phyloP scores from a whole-genome alignment of 2,797 vertebrate genomes.

The Mus caroli region DNA sequence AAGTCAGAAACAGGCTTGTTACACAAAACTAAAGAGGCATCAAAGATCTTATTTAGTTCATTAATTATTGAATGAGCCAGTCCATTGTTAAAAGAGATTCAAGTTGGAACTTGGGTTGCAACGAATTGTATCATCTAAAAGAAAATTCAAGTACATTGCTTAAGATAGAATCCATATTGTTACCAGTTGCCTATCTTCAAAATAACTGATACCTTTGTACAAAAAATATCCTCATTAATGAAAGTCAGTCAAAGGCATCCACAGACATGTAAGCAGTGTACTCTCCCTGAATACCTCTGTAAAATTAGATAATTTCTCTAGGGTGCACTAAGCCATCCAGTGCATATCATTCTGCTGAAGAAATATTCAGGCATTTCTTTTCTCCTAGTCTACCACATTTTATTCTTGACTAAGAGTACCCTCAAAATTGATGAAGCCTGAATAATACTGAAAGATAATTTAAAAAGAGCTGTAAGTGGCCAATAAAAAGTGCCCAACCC shows the following conservation, averaged over 20 bases:
- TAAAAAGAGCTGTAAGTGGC: conserved; percentile 13
- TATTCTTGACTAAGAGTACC: neutral
- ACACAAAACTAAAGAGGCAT: conserved; percentile 28
- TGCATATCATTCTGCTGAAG: neutral
- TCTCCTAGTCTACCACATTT: neutral
- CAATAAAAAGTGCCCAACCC: neutral
- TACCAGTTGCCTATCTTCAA: conserved; percentile 33
- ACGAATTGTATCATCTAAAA: conserved; percentile 44
- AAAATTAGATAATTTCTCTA: neutral
- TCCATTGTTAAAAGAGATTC: conserved; percentile 60
- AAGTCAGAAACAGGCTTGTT: conserved; percentile 22
- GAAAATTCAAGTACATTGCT: conserved; percentile 59
- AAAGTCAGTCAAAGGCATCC: conserved; percentile 4
- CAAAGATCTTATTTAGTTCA: conserved; percentile 67
- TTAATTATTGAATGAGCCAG: conserved; percentile 65
- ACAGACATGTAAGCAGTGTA: neutral
- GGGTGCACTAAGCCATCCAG: neutral
- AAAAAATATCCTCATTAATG: conserved; percentile 1
- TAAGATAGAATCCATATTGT: neutral
- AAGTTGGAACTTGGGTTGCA: conserved; percentile 59
- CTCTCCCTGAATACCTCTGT: neutral
- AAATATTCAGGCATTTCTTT: neutral
- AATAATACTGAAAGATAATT: neutral
- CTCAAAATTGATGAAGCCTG: neutral
- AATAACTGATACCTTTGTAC: conserved; percentile 5